These are phyloP conservation scores for Micronycteris hirsuta DNA, from an alignment of 2,113 vertebrate genomes.

Conservation along the genomic window DNA sequence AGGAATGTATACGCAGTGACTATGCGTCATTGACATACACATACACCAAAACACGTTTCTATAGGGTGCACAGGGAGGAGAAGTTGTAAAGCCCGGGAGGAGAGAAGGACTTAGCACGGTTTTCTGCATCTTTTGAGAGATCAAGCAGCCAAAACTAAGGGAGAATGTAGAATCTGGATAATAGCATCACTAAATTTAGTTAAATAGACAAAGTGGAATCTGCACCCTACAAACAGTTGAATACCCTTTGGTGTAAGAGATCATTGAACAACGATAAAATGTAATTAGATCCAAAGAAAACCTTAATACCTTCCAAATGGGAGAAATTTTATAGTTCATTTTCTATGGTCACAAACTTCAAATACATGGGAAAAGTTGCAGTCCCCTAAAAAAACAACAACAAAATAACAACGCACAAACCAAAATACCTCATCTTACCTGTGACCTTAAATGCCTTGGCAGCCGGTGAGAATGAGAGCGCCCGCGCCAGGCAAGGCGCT, in stretches of 20 bases:
- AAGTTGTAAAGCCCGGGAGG: not conserved
- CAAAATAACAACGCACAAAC: too few species aligned
- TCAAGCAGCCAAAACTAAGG: not conserved
- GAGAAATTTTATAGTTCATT: not conserved
- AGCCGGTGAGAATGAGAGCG: not conserved
- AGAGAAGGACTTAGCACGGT: not conserved
- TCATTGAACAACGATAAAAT: not conserved
- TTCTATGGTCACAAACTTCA: not conserved
- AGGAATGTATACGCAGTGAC: not conserved
- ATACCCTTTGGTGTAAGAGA: not conserved
- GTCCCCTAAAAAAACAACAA: not conserved
- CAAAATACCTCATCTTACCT: too few species aligned
- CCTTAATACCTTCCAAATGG: not conserved
- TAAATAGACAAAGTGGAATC: not conserved
- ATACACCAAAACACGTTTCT: not conserved
- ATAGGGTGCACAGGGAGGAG: not conserved
- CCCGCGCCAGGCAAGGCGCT: accelerated
- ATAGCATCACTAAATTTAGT: not conserved
- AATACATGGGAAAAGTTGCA: not conserved
- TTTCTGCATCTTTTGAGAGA: not conserved
- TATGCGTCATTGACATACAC: not conserved
- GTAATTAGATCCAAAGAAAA: not conserved
- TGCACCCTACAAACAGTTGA: not conserved
- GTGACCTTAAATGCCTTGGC: not conserved
- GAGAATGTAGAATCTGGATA: not conserved